Conservation (phyloP, 1,140 invertebrate genomes). For the Ceratosolen solmsi region DNA sequence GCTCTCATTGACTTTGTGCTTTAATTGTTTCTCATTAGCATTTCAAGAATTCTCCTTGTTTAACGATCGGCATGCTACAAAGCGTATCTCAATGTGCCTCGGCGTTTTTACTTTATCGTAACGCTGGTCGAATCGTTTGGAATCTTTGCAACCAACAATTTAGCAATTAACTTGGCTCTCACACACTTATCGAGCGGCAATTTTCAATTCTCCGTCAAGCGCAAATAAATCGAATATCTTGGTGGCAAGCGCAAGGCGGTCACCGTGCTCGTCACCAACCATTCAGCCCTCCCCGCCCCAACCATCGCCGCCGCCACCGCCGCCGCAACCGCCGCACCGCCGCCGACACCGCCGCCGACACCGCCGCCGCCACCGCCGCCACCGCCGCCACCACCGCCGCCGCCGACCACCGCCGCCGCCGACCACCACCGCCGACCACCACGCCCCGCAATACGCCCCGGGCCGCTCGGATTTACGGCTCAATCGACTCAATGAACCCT, state of each 20-base stretch:
- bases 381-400: no score
- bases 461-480: neutral
- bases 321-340: no score
- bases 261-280: no score
- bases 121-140: neutral
- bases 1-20: constrained; percentile 12
- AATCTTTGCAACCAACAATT: neutral
- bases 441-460: neutral
- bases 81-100: neutral
- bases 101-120: neutral
- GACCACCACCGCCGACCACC: no score
- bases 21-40: constrained; percentile 32
- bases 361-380: no score
- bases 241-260: neutral
- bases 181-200: neutral
- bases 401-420: no score
- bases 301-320: no score
- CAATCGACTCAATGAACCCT: neutral
- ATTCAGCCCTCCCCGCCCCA: no score
- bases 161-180: neutral
- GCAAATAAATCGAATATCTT: neutral
- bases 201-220: neutral
- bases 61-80: constrained; percentile 27
- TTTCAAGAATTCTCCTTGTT: constrained; percentile 28
- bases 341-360: no score